Base-by-base conservation (phyloP, 2,888 invertebrate genomes). In the Apocheima hispidaria region DNA sequence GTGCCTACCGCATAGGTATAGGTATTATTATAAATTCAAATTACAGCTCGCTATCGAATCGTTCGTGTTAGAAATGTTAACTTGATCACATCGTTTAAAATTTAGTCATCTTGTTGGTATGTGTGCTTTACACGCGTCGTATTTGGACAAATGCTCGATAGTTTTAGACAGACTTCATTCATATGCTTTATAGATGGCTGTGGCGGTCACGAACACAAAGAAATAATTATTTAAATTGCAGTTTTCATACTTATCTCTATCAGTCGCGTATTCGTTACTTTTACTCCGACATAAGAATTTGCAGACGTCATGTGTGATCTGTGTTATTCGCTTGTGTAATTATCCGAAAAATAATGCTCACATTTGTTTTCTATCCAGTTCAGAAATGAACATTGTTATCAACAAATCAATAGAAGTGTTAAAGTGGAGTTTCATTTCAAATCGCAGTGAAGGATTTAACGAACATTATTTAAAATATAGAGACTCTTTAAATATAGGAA, bases 21-120 rank as follows among this genome's bases (percentile, higher is more conserved):
- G n/a, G n/a, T n/a, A 66, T 66, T 67, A 75, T 75, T 78, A 74
- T 69, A 72, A 74, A 74, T 77, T 73, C 65, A 75, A 80, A 81
- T 78, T 69, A 73, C 62, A 73, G 60, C 68, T 63, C 67, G 56
- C 59, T 53, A 68, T 70, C 62, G 63, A 60, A 62, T 62, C 55
- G 69, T 67, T 68, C 70, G 70, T 76, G 68, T 68, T 69, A 69
- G 72, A 78, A 73, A 73, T 73, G 68, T 71, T 74, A 73, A 78
- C 65, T 66, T 65, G 62, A 71, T 73, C 66, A 56, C 60, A 69
- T 69, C 66, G 73, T 74, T 71, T 69, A 70, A 44, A 57, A 66
- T 65, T 57, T 61, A 63, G 68, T 68, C 66, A 66, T 64, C 65
- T 70, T 65, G 46, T 59, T 65, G 66, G 62, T 61, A 66, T 62